Base-by-base conservation (phyloP, 2,797 vertebrate species). In the Sus cebifrons region DNA sequence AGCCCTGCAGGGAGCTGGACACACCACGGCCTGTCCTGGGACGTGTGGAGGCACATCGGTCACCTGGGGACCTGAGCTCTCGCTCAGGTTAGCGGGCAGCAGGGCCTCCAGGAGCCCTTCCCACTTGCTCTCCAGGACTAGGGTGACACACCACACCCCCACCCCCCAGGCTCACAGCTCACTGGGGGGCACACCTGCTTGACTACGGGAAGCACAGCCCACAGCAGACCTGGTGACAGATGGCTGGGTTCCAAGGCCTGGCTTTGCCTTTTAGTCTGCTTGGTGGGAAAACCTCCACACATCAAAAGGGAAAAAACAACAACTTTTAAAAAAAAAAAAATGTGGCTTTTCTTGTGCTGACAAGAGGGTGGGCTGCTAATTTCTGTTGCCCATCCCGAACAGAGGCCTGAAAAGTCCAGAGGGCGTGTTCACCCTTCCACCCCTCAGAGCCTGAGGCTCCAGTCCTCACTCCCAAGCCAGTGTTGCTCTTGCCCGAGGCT, bases 391-490 rank as follows among this genome's bases (percentile, higher is more conserved):
- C 58, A 20, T 36, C 13, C 29, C 68, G 87, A 52, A 64, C 1
- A 36, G 44, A 81, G 83, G 86, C 68, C 23, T 36, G 81, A 25
- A 52, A 25, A 52, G 92, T 49, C 56, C 49, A 14, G 70, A 1
- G 21, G 60, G 36, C 52, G 18, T 27, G 40, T 21, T 14, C 73
- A 18, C 12, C 32, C 15, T 12, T 1, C n/a, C 1, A 2, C 10
- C 58, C 13, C 17, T 0, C 73, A 36, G 13, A 14, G 9, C 0
- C 1, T 4, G 65, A 5, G 4, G 88, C 40, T 3, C 0, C 15
- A 25, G 10, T 0, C 8, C 62, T 6, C 77, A 5, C 36, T 36
- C 36, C 36, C 36, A 36, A 36, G 36, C 36, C 36, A 36, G 36
- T 36, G 36, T 36, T 36, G 36, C 36, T 36, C 36, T 36, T 36